Base-by-base conservation (phyloP, 1,140 invertebrate species). In the Trichonephila clavipes region DNA sequence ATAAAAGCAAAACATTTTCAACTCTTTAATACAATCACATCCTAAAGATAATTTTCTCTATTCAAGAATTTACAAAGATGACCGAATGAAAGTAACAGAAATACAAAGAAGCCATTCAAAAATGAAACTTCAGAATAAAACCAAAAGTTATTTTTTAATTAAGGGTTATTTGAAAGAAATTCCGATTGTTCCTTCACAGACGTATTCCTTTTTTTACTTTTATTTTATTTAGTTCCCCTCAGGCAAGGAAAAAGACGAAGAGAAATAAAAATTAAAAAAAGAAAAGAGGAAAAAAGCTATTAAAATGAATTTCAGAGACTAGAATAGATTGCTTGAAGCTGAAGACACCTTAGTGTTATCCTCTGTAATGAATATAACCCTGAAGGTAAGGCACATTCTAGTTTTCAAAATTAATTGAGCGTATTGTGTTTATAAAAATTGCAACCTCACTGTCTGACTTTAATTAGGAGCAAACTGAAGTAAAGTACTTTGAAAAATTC, bases 351-450 rank as follows among this genome's bases (percentile, higher is more conserved):
- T 34, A 51, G 34, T 61, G n/a, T 81, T 90, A 64, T 69, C 28
- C 64, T 14, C n/a, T 61, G 90, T 92, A 92, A 92, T 92, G 90
- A 92, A 85, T 85, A 92, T 85, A 92, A 69, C 61, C 81, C 90
- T 59, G 90, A 59, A 92, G 82, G 90, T 28, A 64, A 28, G 66
- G 90, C 69, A 66, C 59, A 85, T 81, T 92, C 44, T 28, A 90
- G 88, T 77, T 90, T 83, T 85, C 58, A 62, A 92, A 92, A 92
- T 92, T 92, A 92, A 92, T 92, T 92, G 77, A 92, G 82, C 90
- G 62, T 51, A 85, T 85, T 64, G 69, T 92, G 90, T 85, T 85
- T 92, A 92, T 92, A 92, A 92, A 92, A 92, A 92, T 85, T 92
- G 40, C 77, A 92, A 85, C 81, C 51, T 64, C 59, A 34, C 88